Evolutionary conservation across 2,113 vertebrate species (phyloP), one percentile per base, ranked within the genome.

Genomic region (Psophia crepitans): DNA sequence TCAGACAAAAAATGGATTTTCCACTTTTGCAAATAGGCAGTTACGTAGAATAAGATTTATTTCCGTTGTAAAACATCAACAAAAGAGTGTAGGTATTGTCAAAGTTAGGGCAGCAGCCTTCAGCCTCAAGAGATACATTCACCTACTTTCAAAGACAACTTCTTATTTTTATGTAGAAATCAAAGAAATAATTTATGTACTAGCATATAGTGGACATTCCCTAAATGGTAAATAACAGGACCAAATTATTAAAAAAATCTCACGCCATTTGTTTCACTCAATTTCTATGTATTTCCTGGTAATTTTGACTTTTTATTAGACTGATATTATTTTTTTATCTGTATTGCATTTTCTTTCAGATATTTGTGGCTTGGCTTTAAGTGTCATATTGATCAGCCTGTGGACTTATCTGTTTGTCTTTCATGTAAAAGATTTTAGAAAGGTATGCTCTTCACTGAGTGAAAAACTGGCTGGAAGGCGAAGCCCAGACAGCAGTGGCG

Each of bases 341-440:
- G 8, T 41, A 51, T 70, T 48, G 78, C 70, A 77, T 75, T 93
- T 87, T 81, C 12, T 46, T 82, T 89, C 26, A 83, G 43, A 53
- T 94, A 61, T 79, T 88, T 89, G 82, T 89, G 48, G 3, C 57
- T 85, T 64, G 22, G 12, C 15, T 89, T 43, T 37, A 83, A 85
- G 21, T 88, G 19, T 79, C 75, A 61, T 56, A 92, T 73, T 79
- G 87, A 89, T 87, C 74, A 70, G 24, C 28, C n/a, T 75, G 19
- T 75, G 69, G 84, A 71, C 57, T 92, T 76, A 83, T 56, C 79
- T 93, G 70, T 93, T 88, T 88, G 82, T 92, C 56, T 82, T 92
- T 95, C 70, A 85, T n/a, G 69, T 20, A 63, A 5, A 81, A 87
- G 37, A 70, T n/a, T n/a, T n/a, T n/a, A n/a, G n/a, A n/a, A n/a